Base-by-base conservation (phyloP, 1,140 invertebrate genomes). In the Zaprionus gabonicus region DNA sequence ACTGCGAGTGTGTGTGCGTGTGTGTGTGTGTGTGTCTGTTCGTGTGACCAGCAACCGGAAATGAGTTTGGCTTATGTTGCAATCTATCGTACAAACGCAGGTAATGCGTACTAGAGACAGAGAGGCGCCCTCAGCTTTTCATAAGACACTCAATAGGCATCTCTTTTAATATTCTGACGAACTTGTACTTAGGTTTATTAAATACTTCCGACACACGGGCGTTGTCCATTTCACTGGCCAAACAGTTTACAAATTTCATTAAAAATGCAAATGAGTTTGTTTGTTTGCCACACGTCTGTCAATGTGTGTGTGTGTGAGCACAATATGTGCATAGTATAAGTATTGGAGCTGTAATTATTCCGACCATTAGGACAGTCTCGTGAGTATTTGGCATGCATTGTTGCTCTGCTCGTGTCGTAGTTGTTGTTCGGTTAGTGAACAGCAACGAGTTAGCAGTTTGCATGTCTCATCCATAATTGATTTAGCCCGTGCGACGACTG, bases 251-350 rank as follows among this genome's bases (percentile, higher is more conserved):
- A 80, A 90, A 90, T 82, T 80, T 81, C 85, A 90, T 90, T 91
- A 90, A 90, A 85, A 90, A 90, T 90, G 85, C 79, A 90, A 90
- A 90, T 90, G 79, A 91, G 81, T 90, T 90, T 90, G 79, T 88
- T 88, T 85, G 84, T 84, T 88, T 79, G 81, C 63, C 67, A 66
- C 58, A 44, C 58, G 63, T 60, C 79, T 68, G 66, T 68, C 67
- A 56, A 65, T 28, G 13, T 46, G 28, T 20, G 20, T 46, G 4
- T 17, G 20, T 17, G 27, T 12, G 56, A 4, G 46, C n/a, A 62
- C 25, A 28, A 31, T 23, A 53, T 27, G 23, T 53, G 13, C 27
- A 46, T 55, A 23, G 7, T 66, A 67, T 23, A 70, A 71, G 44
- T 49, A 27, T 55, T 59, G 38, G 17, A 20, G 27, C 84, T 68